phyloP scores from a whole-genome alignment of 2,797 vertebrate species.

The Allobates femoralis region DNA sequence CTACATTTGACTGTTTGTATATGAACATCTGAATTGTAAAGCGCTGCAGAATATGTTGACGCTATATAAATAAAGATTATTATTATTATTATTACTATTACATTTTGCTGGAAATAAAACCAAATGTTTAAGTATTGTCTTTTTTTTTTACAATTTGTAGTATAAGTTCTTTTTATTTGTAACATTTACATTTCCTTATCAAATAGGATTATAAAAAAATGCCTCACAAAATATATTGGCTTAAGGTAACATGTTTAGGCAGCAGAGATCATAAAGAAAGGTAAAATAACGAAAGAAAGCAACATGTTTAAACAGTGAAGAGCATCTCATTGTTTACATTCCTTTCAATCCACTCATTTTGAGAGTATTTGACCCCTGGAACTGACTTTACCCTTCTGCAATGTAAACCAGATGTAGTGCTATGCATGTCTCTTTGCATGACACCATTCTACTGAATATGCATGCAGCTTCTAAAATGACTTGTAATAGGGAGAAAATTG shows the following conservation, averaged over 20 bases:
- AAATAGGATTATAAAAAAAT: not conserved
- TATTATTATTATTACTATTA: not conserved
- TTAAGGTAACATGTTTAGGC: slow-evolving; percentile 10
- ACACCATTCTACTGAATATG: not conserved
- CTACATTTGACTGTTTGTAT: no score
- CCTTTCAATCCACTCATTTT: slow-evolving; percentile 30
- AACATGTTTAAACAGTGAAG: slow-evolving; percentile 38
- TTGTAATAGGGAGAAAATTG: not conserved
- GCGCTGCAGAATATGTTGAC: no score
- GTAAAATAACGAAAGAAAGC: not conserved
- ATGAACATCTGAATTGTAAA: no score
- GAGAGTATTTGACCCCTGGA: slow-evolving; percentile 34
- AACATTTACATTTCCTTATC: not conserved
- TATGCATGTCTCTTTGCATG: not conserved
- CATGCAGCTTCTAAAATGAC: not conserved
- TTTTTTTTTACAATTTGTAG: not conserved
- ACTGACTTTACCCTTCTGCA: slow-evolving; percentile 20
- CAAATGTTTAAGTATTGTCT: no score
- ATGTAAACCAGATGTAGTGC: slow-evolving; percentile 22
- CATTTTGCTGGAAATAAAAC: not conserved
- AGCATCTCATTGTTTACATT: slow-evolving; percentile 53
- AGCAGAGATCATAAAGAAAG: not conserved
- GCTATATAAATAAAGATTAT: no score
- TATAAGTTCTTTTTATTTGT: not conserved
- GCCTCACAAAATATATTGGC: not conserved